These are phyloP conservation scores for Beaufortia kweichowensis DNA, from an alignment of 2,113 vertebrate species.

Conservation along the genomic window DNA sequence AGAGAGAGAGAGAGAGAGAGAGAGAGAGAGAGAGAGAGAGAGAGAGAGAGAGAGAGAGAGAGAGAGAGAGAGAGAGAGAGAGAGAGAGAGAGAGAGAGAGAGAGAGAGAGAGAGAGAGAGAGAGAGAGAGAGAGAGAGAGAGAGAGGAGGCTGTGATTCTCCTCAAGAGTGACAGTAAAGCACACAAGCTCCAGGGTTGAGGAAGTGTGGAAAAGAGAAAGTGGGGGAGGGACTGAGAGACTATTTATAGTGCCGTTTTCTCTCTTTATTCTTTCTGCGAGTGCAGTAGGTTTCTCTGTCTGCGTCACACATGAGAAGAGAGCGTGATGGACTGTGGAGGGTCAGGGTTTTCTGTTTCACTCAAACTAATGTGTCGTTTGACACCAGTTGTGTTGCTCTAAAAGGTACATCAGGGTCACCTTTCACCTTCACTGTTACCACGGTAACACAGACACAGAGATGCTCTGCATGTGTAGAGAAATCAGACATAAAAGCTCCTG, in stretches of 20 bases:
- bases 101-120: too few relatives aligned
- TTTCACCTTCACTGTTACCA: neutral
- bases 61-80: too few relatives aligned
- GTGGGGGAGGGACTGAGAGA: neutral
- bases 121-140: too few relatives aligned
- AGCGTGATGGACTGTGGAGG: conserved; percentile 22
- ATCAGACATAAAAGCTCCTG: neutral
- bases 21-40: too few relatives aligned
- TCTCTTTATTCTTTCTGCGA: conserved; percentile 47
- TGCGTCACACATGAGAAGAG: conserved; percentile 34
- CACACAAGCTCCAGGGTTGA: conserved; percentile 19
- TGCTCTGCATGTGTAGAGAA: too few relatives aligned
- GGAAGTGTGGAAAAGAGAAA: conserved; percentile 22
- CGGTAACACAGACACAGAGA: neutral
- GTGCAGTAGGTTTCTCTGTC: conserved; percentile 36
- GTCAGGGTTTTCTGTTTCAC: neutral
- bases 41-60: too few relatives aligned
- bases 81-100: too few relatives aligned
- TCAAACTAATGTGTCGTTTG: neutral
- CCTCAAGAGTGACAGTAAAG: conserved; percentile 37
- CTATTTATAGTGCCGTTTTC: conserved; percentile 70
- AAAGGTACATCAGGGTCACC: neutral
- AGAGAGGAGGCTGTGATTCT: conserved; percentile 37
- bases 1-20: too few relatives aligned
- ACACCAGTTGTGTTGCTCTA: neutral